Base-by-base conservation (phyloP, 2,113 vertebrate genomes). In the Cryptoleucopteryx plumbea region DNA sequence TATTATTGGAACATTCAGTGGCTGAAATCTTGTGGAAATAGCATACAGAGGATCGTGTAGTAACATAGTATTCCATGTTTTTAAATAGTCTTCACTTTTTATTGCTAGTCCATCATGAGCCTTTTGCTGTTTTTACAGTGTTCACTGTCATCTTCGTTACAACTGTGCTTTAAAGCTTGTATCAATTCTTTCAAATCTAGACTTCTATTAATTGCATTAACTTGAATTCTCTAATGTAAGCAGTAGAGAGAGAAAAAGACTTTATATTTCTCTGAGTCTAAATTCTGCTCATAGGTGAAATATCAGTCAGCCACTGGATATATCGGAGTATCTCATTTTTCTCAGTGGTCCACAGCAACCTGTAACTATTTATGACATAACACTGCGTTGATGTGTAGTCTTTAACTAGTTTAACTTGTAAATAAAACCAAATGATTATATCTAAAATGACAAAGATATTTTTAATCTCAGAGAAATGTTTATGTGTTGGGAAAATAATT, bases 371-470 rank as follows among this genome's bases (percentile, higher is more conserved):
- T 74, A 10, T 72, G 81, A 34, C 13, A 16, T 15, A 65, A 26
- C 31, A 38, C 19, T 65, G 61, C 25, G 9, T 48, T 74, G 55
- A 26, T 92, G 47, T 72, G 43, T 47, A 65, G 68, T 55, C n/a
- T 70, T 71, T 75, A 56, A 34, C 47, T 36, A 7, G 20, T 42
- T 92, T 84, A 68, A 36, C 8, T 40, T 71, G 40, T 90, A 66
- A 91, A 56, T 85, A 85, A 82, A 27, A 4, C 36, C 9, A 58
- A 42, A 74, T 38, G 34, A 53, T 82, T 19, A 0, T 43, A 82
- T 82, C 59, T 96, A 81, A 63, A 91, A 93, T 73, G 32, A 50
- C 18, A 65, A 47, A 91, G 62, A 11, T 62, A 53, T 45, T 87
- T 90, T 75, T 82, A 5, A 71, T 82, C 25, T 77, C 1, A 0